Conservation (phyloP, 2,888 invertebrate species). For the Hoplodrina blanda region DNA sequence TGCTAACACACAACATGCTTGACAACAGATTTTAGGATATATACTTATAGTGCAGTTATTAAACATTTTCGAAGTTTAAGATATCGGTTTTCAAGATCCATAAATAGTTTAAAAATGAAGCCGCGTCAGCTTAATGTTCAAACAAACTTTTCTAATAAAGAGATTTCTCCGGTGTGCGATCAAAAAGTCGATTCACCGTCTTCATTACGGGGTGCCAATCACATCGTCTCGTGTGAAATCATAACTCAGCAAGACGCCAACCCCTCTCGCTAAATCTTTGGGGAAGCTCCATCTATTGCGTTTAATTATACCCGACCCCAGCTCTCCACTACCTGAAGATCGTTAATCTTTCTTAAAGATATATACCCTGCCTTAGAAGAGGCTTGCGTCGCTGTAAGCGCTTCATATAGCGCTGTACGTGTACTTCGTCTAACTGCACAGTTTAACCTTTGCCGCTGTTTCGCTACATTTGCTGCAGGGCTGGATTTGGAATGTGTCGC, state of each 20-base stretch:
- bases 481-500: constrained; percentile 53
- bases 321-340: constrained; percentile 86
- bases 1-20: neutral
- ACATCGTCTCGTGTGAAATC: constrained; percentile 86
- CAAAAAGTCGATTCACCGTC: constrained; percentile 79
- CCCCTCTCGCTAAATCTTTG: constrained; percentile 87
- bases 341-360: constrained; percentile 91
- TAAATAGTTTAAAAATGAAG: no score
- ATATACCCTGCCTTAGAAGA: constrained; percentile 84
- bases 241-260: constrained; percentile 89
- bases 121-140: constrained; percentile 48
- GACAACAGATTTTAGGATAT: neutral
- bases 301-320: constrained; percentile 87
- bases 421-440: constrained; percentile 68
- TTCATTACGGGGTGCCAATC: constrained; percentile 88
- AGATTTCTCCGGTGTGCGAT: constrained; percentile 61
- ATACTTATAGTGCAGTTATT: neutral
- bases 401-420: constrained; percentile 79
- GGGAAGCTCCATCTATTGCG: constrained; percentile 89
- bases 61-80: neutral
- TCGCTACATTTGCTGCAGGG: constrained; percentile 64
- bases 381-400: constrained; percentile 83
- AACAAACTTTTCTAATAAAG: constrained; percentile 65
- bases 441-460: constrained; percentile 73
- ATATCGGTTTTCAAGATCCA: neutral